Evolutionary conservation across 2,113 vertebrate species (phyloP).

Genomic region (Neodontobutis hainanensis): DNA sequence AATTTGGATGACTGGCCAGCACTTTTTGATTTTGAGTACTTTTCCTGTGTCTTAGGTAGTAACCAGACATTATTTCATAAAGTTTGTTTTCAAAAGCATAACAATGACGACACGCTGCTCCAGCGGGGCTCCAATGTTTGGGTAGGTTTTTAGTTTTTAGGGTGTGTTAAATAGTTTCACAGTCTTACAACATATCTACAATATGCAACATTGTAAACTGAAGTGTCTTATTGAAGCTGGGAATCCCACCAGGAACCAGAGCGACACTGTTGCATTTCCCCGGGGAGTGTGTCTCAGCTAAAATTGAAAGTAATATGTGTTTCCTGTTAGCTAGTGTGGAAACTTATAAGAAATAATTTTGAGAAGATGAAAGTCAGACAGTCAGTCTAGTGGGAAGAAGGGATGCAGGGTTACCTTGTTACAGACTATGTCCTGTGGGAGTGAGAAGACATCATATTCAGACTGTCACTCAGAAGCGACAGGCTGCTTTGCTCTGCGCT

Average conservation of each 20-base stretch:
- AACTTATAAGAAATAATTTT: constrained; percentile 51
- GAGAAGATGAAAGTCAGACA: constrained; percentile 58
- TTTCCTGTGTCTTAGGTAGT: too few species aligned
- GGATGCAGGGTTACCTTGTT: constrained; percentile 58
- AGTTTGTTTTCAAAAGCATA: too few species aligned
- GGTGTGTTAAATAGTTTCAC: background rate
- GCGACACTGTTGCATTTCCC: constrained; percentile 8
- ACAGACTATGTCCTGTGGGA: constrained; percentile 59
- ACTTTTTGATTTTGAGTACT: too few species aligned
- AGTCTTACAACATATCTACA: background rate
- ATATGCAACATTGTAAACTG: constrained; percentile 6
- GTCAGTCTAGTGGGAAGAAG: constrained; percentile 44
- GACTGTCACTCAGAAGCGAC: constrained; percentile 52
- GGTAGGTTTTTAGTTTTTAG: background rate
- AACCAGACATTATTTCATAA: too few species aligned
- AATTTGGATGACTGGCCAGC: too few species aligned
- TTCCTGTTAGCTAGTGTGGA: constrained; percentile 28
- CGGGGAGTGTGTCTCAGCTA: constrained; percentile 14
- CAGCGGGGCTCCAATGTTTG: too few species aligned
- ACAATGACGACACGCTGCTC: too few species aligned
- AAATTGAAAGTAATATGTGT: constrained; percentile 40
- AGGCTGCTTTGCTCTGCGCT: constrained; percentile 6
- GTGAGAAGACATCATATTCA: constrained; percentile 36
- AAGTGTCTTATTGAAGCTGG: constrained; percentile 11
- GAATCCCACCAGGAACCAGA: constrained; percentile 26